Conservation (phyloP, 2,797 vertebrate genomes). For the Pseudochirops cupreus region DNA sequence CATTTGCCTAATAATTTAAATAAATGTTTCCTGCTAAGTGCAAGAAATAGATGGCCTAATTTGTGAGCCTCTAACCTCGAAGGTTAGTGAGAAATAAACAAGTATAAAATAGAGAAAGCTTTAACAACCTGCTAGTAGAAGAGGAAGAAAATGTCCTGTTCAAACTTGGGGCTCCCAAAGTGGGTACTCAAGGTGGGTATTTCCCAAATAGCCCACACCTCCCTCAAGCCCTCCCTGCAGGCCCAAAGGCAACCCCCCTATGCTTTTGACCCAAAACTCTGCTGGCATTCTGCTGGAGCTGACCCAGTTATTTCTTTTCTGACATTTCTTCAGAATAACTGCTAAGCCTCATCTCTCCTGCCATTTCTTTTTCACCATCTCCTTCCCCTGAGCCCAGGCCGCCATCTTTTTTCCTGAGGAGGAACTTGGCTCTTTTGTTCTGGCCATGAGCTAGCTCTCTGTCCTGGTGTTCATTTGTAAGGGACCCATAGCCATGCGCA, state of each 20-base stretch:
- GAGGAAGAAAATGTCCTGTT: not conserved
- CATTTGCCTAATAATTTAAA: constrained; percentile 44
- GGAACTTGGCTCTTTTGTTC: not conserved
- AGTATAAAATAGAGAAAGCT: constrained; percentile 19
- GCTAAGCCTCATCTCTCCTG: not conserved
- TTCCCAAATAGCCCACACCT: constrained; percentile 28
- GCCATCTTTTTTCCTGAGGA: not conserved
- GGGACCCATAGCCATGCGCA: not conserved
- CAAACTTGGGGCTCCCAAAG: not conserved
- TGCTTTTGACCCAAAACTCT: not conserved
- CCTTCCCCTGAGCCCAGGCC: not conserved
- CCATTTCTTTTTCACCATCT: not conserved
- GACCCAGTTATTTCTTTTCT: constrained; percentile 15
- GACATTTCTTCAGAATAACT: not conserved
- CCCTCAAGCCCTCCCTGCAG: constrained; percentile 15
- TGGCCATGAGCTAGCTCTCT: not conserved
- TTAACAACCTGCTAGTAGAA: constrained; percentile 20
- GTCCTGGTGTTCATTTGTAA: too few species aligned
- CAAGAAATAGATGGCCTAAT: constrained; percentile 12
- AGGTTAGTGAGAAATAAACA: constrained; percentile 19
- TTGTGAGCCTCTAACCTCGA: constrained; percentile 18
- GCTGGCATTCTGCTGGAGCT: not conserved
- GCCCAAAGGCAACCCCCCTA: not conserved
- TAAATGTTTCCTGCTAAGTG: constrained; percentile 48
- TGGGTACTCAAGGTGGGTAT: not conserved